These are phyloP conservation scores for Cisticola juncidis DNA, from an alignment of 2,113 vertebrate genomes.

Conservation along the genomic window DNA sequence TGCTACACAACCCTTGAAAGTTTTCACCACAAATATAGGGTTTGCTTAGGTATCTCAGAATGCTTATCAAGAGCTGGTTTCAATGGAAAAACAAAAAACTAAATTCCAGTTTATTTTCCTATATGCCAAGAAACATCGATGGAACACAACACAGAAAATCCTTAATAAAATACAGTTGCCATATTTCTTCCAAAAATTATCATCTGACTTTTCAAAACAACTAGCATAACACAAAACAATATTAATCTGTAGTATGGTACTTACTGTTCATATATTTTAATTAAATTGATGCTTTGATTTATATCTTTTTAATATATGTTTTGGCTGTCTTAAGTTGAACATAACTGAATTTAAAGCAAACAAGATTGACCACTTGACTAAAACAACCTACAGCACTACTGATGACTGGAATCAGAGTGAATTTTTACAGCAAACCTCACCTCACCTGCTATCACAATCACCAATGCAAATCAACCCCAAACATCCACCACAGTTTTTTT, in stretches of 20 bases:
- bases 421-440: not conserved
- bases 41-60: not conserved
- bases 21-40: not conserved
- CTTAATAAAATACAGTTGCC: not conserved
- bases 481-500: not conserved
- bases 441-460: not conserved
- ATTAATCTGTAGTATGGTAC: not conserved
- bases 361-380: not conserved
- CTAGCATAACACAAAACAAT: not conserved
- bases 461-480: not conserved
- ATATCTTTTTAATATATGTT: not conserved
- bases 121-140: not conserved
- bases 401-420: not conserved
- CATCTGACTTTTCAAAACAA: not conserved
- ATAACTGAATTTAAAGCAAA: not conserved
- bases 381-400: not conserved
- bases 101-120: not conserved
- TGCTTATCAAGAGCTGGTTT: not conserved
- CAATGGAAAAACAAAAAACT: not conserved
- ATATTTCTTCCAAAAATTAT: not conserved
- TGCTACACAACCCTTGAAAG: not conserved
- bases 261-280: not conserved
- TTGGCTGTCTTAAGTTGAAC: not conserved
- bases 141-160: not conserved
- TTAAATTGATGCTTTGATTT: not conserved